Base-by-base conservation (phyloP, 2,888 invertebrate genomes). In the Xestia sexstrigata region DNA sequence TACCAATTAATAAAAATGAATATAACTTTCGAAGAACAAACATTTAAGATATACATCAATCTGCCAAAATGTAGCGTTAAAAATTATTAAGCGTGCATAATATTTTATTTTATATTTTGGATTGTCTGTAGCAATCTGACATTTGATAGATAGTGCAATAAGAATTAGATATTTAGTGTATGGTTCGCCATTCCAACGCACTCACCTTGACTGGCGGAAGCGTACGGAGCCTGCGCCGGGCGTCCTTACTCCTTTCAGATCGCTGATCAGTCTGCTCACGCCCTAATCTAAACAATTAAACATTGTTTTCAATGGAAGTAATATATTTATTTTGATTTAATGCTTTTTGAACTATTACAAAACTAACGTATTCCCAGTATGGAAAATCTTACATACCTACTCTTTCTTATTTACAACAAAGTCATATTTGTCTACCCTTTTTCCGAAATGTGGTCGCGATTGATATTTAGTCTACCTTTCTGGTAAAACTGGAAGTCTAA, bases 151-250 rank as follows among this genome's bases (percentile, higher is more conserved):
- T 76, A 87, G 65, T 72, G 84, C 78, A 87, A 88, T 79, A 84
- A 87, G 85, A 85, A 87, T 89, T 87, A 85, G 82, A 83, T 88
- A 87, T 88, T 85, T 89, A 84, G 84, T 84, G 75, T 88, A 84
- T 83, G 67, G 85, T 67, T 70, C 70, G 83, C 87, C 87, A 87
- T 89, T 92, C 88, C 89, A 89, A 87, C 79, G 82, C 69, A 82
- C 85, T 94, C 89, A 93, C 96, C 96, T 96, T 96, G 95, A 94
- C 92, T 93, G 89, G 90, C 96, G 95, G 95, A 95, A 96, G 95
- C 91, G 89, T 85, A 79, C 78, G 70, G 71, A 79, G 88, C 92
- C 91, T 70, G 75, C 82, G 89, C 92, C 92, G 90, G 94, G 91
- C 91, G 93, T 93, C 95, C 95, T 95, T 94, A 95, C 91, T 85